Evolutionary conservation across 2,888 invertebrate species (phyloP).

Genomic region (Amphipoea oculea): DNA sequence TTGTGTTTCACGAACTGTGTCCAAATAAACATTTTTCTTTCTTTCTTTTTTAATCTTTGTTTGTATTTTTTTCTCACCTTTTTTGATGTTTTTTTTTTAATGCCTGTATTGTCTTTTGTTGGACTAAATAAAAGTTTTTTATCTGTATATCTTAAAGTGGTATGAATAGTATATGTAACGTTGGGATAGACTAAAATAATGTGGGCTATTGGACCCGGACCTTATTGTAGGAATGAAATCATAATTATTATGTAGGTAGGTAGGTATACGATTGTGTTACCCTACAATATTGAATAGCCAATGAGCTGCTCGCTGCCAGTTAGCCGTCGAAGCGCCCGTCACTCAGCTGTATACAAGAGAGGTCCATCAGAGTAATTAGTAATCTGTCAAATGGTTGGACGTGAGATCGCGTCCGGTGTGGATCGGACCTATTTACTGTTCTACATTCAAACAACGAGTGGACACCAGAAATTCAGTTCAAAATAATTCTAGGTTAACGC

Average conservation of each 20-base stretch:
- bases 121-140: no score
- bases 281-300: slow-evolving; percentile 8
- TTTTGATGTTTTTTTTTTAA: no score
- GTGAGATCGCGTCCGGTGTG: slow-evolving; percentile 9
- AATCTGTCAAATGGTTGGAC: slow-evolving; percentile 49
- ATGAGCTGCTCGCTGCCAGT: slow-evolving; percentile 18
- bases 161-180: not conserved
- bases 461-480: not conserved
- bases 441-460: slow-evolving; percentile 24
- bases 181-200: not conserved
- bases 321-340: slow-evolving; percentile 7
- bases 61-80: no score
- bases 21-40: no score
- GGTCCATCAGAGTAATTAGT: slow-evolving; percentile 52
- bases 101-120: no score
- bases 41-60: no score
- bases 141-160: not conserved
- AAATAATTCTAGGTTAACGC: not conserved
- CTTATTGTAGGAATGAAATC: not conserved
- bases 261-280: not conserved
- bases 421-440: slow-evolving; percentile 18
- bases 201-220: no score
- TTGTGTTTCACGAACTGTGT: no score
- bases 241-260: no score
- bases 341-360: slow-evolving; percentile 19